Conservation (phyloP, 2,113 vertebrate species). For the Accipiter cooperii region DNA sequence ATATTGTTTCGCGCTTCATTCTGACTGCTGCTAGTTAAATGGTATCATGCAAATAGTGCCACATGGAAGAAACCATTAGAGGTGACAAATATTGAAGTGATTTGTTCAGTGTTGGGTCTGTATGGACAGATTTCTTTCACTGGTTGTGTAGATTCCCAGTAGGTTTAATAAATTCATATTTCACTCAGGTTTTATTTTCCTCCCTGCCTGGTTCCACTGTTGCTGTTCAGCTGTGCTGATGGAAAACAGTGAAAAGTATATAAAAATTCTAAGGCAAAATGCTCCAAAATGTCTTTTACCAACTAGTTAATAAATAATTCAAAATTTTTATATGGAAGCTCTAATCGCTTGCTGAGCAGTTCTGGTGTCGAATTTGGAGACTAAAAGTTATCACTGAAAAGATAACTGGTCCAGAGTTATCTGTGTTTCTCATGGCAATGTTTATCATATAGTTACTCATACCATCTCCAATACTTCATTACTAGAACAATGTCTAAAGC, state of each 20-base stretch:
- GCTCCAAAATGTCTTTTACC: not conserved
- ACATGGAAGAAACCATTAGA: not conserved
- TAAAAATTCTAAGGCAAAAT: not conserved
- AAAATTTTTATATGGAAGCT: not conserved
- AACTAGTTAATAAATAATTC: not conserved
- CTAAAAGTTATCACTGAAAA: not conserved
- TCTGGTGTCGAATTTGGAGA: not conserved
- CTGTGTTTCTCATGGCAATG: not conserved
- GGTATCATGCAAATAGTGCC: not conserved
- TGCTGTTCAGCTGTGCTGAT: not conserved
- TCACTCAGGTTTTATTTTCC: not conserved
- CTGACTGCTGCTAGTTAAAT: not conserved
- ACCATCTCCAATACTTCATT: not conserved
- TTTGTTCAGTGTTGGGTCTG: not conserved
- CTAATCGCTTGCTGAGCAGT: not conserved
- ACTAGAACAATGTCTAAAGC: not conserved
- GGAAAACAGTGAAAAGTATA: not conserved
- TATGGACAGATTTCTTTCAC: not conserved
- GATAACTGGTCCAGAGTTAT: not conserved
- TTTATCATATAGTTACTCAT: not conserved
- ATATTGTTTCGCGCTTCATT: not conserved
- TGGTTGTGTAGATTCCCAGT: not conserved
- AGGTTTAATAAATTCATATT: not conserved
- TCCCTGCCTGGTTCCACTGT: not conserved
- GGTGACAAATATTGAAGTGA: not conserved